phyloP scores from a whole-genome alignment of 2,888 invertebrate genomes.

The Ischnus inquisitorius region DNA sequence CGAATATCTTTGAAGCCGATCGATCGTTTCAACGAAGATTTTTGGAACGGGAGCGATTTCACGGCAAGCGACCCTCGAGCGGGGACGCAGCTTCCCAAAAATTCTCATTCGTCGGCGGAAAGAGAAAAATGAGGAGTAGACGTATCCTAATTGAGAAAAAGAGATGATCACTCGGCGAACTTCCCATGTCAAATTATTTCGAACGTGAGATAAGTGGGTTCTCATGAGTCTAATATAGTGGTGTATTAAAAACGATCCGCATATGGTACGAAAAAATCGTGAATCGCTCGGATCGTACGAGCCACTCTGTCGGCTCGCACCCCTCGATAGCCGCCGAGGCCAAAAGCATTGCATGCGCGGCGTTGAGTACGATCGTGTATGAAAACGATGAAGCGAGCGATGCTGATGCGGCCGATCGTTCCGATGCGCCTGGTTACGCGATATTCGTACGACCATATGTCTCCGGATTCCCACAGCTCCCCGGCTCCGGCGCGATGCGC shows the following conservation, averaged over 20 bases:
- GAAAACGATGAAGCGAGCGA: slow-evolving; percentile 45
- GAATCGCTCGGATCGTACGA: slow-evolving; percentile 58
- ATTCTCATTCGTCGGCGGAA: not conserved
- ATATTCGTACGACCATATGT: slow-evolving; percentile 79
- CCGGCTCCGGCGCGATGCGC: slow-evolving; percentile 32
- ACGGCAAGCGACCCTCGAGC: not conserved
- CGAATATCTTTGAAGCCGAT: too few species aligned
- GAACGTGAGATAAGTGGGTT: slow-evolving; percentile 76
- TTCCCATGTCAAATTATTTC: slow-evolving; percentile 83
- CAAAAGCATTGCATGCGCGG: slow-evolving; percentile 58
- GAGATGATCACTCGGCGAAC: slow-evolving; percentile 65
- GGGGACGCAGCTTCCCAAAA: not conserved
- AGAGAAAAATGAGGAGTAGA: slow-evolving; percentile 2
- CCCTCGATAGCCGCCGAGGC: slow-evolving; percentile 52
- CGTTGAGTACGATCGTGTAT: slow-evolving; percentile 3
- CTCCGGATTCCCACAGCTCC: slow-evolving; percentile 78
- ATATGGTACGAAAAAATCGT: slow-evolving; percentile 69
- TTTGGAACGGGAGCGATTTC: not conserved
- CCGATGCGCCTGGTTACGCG: slow-evolving; percentile 72
- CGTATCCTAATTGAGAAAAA: slow-evolving; percentile 50
- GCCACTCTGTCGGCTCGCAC: slow-evolving; percentile 53
- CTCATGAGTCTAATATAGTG: slow-evolving; percentile 76
- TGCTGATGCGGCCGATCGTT: slow-evolving; percentile 58
- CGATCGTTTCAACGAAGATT: too few species aligned
- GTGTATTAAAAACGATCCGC: slow-evolving; percentile 56